Evolutionary conservation across 2,888 invertebrate genomes (phyloP).

Genomic region (Conchocele bisecta): DNA sequence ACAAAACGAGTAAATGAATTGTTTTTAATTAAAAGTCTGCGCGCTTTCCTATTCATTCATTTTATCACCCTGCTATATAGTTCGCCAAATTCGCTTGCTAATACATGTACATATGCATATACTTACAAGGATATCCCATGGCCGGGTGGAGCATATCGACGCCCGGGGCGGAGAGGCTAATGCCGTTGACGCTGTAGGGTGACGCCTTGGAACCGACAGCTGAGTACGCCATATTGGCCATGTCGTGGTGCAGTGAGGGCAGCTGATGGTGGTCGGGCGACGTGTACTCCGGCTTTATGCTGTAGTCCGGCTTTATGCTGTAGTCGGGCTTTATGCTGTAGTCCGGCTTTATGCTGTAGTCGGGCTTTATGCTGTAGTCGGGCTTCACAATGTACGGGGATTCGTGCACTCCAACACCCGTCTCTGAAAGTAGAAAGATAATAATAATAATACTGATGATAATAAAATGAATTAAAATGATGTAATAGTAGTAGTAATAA

Average conservation of each 20-base stretch:
- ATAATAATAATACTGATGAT: too few relatives aligned
- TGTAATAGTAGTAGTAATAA: too few relatives aligned
- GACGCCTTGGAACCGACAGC: conserved; percentile 64
- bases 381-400: conserved; percentile 21
- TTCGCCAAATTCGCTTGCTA: too few relatives aligned
- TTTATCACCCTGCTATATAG: too few relatives aligned
- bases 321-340: conserved; percentile 44
- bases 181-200: conserved; percentile 80
- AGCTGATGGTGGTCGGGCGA: conserved; percentile 56
- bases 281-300: conserved; percentile 52
- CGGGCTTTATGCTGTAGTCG: conserved; percentile 49
- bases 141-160: conserved; percentile 88
- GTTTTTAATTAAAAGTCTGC: too few relatives aligned
- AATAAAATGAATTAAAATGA: too few relatives aligned
- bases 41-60: too few relatives aligned
- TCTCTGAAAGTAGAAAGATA: conserved; percentile 29
- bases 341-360: conserved; percentile 25
- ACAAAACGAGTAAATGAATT: too few relatives aligned
- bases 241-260: conserved; percentile 53
- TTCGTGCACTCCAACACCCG: conserved; percentile 50
- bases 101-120: too few relatives aligned
- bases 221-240: conserved; percentile 72
- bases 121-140: conserved; percentile 86
- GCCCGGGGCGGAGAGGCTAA: conserved; percentile 84
- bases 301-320: conserved; percentile 39